Conservation (phyloP, 2,888 invertebrate genomes). For the Dolomedes plantarius region DNA sequence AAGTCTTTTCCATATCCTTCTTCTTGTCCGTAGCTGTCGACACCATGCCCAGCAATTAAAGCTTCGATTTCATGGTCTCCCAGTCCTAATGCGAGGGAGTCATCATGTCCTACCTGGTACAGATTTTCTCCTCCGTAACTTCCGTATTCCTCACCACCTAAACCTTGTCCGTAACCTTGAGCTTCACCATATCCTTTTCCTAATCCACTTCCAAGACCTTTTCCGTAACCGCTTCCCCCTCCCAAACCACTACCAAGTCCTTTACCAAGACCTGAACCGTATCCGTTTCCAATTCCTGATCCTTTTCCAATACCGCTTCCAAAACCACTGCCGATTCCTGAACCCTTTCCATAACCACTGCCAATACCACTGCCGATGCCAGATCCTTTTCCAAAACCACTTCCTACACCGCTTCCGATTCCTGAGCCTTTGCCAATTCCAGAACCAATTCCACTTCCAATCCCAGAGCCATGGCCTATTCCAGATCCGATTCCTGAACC, state of each 20-base stretch:
- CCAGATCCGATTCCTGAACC: constrained; percentile 33
- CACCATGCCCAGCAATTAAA: constrained; percentile 12
- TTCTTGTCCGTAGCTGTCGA: constrained; percentile 20
- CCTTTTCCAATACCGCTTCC: constrained; percentile 21
- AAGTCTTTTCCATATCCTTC: constrained; percentile 33
- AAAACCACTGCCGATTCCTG: constrained; percentile 21
- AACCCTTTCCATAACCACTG: constrained; percentile 19
- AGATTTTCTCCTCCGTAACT: constrained; percentile 36
- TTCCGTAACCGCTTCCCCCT: constrained; percentile 1
- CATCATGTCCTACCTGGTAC: constrained; percentile 26
- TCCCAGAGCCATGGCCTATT: constrained; percentile 19
- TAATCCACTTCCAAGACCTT: constrained; percentile 16
- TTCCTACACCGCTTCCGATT: constrained; percentile 36
- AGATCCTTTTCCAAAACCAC: constrained; percentile 20
- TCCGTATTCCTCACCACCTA: constrained; percentile 15
- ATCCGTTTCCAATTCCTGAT: background rate
- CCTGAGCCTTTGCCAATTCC: constrained; percentile 32
- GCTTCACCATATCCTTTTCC: constrained; percentile 37
- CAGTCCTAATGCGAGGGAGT: constrained; percentile 8
- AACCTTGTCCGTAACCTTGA: constrained; percentile 33
- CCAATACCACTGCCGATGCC: too few species aligned
- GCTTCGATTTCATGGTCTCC: background rate
- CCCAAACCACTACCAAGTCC: constrained; percentile 14
- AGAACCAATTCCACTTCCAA: constrained; percentile 23
- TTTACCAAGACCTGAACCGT: constrained; percentile 12